Evolutionary conservation across 2,113 vertebrate genomes (phyloP), one percentile per base, ranked within the genome.

Genomic region (Zapornia atra): DNA sequence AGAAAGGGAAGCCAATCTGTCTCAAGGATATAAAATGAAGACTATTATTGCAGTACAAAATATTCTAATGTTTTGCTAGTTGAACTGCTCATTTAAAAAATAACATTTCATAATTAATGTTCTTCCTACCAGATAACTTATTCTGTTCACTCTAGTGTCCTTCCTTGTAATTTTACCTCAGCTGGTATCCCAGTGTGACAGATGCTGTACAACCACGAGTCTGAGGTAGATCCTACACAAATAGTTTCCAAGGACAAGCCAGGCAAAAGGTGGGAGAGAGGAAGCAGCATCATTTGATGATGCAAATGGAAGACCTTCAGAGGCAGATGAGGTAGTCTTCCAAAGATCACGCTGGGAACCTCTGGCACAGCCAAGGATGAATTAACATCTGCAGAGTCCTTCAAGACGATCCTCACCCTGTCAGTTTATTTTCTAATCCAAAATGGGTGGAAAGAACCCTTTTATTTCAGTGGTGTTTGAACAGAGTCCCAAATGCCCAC

Each of bases 311-410:
- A 91, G 78, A 71, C 73, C 82, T 79, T 78, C 78, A 84, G 36
- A 51, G 48, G 46, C 69, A 75, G 46, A 64, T 2, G 5, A 63
- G 61, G 61, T 60, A 78, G 3, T 15, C 25, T 82, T 95, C 90
- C 78, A 73, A 46, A 68, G 42, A 89, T 68, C 79, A 79, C 34
- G 61, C 65, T 64, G 78, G 70, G 78, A 94, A 82, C 42, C 33
- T 71, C 90, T 89, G 84, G 78, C 90, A 75, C 61, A 90, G 84
- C 29, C 84, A 87, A 78, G 61, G 61, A 42, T 91, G 57, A 82
- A 38, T 82, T 82, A 71, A 48, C 44, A 60, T 78, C 90, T 61
- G 64, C 51, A 0, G 20, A 84, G 48, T 60, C 73, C 70, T 93
- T 94, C 65, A 87, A 72, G 82, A n/a, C 0, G 0, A 84, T 31